A percentile compares a stretch with the other conserved stretches of the same genome.
These are phyloP conservation scores for Drosophila histrio DNA, from an alignment of 2,888 invertebrate genomes.

Conservation along the genomic window DNA sequence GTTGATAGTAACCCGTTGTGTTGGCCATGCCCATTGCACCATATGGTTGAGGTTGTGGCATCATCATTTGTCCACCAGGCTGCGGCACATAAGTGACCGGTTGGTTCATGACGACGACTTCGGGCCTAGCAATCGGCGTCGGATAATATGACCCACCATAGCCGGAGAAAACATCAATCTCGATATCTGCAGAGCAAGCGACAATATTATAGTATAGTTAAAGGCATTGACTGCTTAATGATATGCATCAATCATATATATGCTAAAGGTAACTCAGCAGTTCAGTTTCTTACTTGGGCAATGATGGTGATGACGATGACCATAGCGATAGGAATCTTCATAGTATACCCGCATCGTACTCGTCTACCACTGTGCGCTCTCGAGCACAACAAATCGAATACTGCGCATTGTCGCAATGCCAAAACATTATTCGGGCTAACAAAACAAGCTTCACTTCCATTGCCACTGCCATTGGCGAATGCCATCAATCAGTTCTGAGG, in stretches of 20 bases:
- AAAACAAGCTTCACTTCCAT: slow-evolving; percentile 5
- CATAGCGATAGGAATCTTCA: slow-evolving; percentile 71
- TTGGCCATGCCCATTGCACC: slow-evolving; percentile 37
- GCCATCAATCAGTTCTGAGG: slow-evolving; percentile 52
- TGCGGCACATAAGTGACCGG: slow-evolving; percentile 51
- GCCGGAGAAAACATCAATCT: slow-evolving; percentile 76
- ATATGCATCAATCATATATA: background rate
- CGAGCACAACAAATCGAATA: slow-evolving; percentile 53
- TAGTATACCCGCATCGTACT: slow-evolving; percentile 64
- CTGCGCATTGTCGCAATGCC: slow-evolving; percentile 31
- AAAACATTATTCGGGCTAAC: slow-evolving; percentile 1
- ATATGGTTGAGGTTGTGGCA: slow-evolving; percentile 60
- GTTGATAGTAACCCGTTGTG: slow-evolving; percentile 60
- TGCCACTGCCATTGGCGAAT: background rate
- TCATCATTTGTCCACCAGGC: slow-evolving; percentile 44
- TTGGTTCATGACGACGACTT: slow-evolving; percentile 65
- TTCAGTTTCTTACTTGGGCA: slow-evolving; percentile 63
- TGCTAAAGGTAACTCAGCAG: background rate
- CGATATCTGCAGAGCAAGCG: slow-evolving; percentile 51
- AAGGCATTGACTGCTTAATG: background rate
- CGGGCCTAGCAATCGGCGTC: slow-evolving; percentile 65
- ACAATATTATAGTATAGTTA: background rate
- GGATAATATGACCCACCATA: slow-evolving; percentile 72
- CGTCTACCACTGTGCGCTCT: slow-evolving; percentile 25
- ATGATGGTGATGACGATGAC: slow-evolving; percentile 71